These are phyloP conservation scores for Drosophila niveifrons DNA, from an alignment of 2,888 invertebrate species.

Conservation along the genomic window DNA sequence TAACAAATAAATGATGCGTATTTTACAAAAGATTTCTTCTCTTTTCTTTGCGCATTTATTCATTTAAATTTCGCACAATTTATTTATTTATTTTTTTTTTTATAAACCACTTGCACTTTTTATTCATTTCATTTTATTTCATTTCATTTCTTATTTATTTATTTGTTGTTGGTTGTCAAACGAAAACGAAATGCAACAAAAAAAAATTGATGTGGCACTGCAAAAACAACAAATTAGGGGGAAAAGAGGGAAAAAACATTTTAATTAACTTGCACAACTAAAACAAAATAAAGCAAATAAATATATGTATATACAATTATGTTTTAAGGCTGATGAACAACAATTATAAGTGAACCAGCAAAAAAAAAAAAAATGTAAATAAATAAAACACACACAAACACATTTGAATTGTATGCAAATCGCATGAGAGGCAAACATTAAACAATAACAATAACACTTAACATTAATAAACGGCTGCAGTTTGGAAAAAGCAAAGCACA, in stretches of 20 bases:
- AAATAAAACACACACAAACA: constrained; percentile 6
- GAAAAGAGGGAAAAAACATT: constrained; percentile 15
- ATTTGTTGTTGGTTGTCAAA: constrained; percentile 31
- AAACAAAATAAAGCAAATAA: constrained; percentile 24
- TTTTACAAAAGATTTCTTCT: constrained; percentile 6
- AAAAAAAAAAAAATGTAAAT: constrained; percentile 10
- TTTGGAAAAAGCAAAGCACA: constrained; percentile 23
- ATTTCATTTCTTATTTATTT: too few species aligned
- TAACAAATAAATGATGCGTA: constrained; percentile 10
- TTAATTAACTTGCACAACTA: constrained; percentile 34
- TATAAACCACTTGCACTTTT: constrained; percentile 34
- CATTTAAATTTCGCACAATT: constrained; percentile 24
- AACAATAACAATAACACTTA: constrained; percentile 40
- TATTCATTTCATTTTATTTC: background rate
- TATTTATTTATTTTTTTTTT: constrained; percentile 3
- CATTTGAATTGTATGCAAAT: constrained; percentile 3
- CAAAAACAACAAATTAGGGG: constrained; percentile 43
- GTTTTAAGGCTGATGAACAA: background rate
- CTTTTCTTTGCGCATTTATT: constrained; percentile 15
- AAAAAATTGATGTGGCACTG: constrained; percentile 48
- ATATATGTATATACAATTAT: background rate
- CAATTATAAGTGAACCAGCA: background rate
- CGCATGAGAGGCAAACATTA: constrained; percentile 4
- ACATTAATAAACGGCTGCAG: constrained; percentile 34
- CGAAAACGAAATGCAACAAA: constrained; percentile 52